A percentile compares a stretch with the other conserved stretches of the same genome.
Conservation (phyloP, 2,888 invertebrate species). For the Archips crataeganus region DNA sequence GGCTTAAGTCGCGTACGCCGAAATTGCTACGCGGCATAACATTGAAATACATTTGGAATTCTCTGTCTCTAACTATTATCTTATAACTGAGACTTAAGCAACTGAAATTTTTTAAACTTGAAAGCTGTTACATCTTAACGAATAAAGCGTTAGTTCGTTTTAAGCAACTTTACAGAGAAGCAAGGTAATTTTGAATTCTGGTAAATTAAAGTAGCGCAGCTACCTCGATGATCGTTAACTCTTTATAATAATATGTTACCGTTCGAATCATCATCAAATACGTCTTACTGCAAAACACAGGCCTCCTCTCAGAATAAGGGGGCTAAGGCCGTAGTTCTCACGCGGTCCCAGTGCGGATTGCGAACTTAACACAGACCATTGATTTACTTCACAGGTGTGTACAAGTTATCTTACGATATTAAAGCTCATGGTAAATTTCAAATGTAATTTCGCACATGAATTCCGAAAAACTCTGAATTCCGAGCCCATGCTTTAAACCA, state of each 20-base stretch:
- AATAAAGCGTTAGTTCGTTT: not conserved
- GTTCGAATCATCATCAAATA: no score
- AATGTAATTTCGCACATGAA: no score
- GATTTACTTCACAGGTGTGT: no score
- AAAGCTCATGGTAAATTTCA: no score
- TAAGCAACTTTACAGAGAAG: not conserved
- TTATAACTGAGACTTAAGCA: not conserved
- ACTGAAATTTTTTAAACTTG: not conserved
- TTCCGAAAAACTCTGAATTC: no score
- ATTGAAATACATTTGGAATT: slow-evolving; percentile 40
- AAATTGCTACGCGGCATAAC: slow-evolving; percentile 37
- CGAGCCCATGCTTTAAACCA: no score
- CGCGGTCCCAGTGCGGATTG: no score
- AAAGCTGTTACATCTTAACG: not conserved
- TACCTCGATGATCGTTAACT: not conserved
- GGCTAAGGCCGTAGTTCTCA: no score
- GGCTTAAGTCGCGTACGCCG: slow-evolving; percentile 30
- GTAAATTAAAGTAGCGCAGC: not conserved
- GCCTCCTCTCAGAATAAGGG: no score
- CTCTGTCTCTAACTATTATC: slow-evolving; percentile 2
- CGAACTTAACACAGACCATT: no score
- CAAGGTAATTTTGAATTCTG: not conserved
- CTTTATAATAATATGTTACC: not conserved
- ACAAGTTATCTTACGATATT: no score
- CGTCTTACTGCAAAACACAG: no score